Evolutionary conservation across 2,113 vertebrate species (phyloP).

Genomic region (Boulengerochromis microlepis): DNA sequence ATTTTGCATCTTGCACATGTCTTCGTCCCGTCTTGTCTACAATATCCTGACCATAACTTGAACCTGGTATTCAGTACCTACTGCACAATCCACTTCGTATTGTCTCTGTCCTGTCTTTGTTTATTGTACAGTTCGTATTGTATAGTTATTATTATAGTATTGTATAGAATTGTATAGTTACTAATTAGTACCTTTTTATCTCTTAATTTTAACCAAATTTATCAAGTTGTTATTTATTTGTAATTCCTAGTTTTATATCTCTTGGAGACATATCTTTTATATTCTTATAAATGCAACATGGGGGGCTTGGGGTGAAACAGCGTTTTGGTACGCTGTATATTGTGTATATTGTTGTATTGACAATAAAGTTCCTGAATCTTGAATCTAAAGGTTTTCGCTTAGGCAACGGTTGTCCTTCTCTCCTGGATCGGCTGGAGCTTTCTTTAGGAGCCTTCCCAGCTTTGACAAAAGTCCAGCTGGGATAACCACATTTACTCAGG

Average conservation of each 20-base stretch:
- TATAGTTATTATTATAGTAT: not conserved
- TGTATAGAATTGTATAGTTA: not conserved
- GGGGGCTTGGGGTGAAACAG: not conserved
- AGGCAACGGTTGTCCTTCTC: not conserved
- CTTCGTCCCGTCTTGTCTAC: too few species aligned
- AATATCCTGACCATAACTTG: too few species aligned
- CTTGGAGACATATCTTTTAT: not conserved
- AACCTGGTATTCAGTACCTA: too few species aligned
- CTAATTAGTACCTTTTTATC: not conserved
- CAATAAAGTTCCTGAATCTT: not conserved
- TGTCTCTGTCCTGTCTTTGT: too few species aligned
- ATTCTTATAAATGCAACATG: not conserved
- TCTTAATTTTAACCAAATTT: too few species aligned
- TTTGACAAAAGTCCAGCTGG: not conserved
- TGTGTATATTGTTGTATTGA: not conserved
- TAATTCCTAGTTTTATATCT: too few species aligned
- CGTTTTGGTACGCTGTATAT: not conserved
- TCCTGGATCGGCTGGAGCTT: too few species aligned
- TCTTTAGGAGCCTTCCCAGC: too few species aligned
- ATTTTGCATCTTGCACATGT: too few species aligned
- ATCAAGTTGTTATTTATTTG: too few species aligned
- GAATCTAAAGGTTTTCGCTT: not conserved
- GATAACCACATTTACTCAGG: not conserved
- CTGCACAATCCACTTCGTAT: too few species aligned
- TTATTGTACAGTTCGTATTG: too few species aligned